Evolutionary conservation across 2,888 invertebrate species (phyloP), one percentile per base, ranked within the genome.

Genomic region (Volucella inflata): DNA sequence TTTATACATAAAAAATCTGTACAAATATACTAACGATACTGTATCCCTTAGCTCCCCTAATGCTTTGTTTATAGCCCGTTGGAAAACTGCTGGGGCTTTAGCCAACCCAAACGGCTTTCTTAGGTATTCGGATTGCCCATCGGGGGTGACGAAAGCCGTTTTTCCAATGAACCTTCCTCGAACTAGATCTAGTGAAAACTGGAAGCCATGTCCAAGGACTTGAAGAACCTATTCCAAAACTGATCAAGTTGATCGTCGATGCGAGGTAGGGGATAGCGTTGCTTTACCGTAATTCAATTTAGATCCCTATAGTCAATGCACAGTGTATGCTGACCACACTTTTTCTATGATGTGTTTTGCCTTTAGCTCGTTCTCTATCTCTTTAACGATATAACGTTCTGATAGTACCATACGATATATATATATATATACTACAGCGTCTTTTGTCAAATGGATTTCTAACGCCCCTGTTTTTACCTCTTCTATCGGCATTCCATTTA

Each of bases 211-310:
- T 70, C 70, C 17, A 17, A 46, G 8, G 53, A 67, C 11, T 16
- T 42, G 17, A 17, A 59, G 42, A 42, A 53, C 40, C 11, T 53
- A 53, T 67, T 51, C 42, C 67, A 16, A 21, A 67, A 17, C 16
- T 40, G 51, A 14, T 67, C 42, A 3, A 67, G 10, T 65, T 65
- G 65, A 14, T 65, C 65, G 50, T 65, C 65, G 36, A 65, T 65
- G 30, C 38, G 38, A 57, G 14, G 3, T 21, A 11, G 3, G 62
- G 42, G 8, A 16, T 21, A 11, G n/a, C 46, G 44, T n/a, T n/a
- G n/a, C n/a, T n/a, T n/a, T n/a, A n/a, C n/a, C n/a, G n/a, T n/a
- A n/a, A n/a, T n/a, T n/a, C n/a, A n/a, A 16, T 62, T 62, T 12
- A 62, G 21, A 9, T 44, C 62, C n/a, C 62, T 16, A 62, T 62